phyloP scores from a whole-genome alignment of 53 echinoderm and acorn worm genomes.

The Apostichopus leukothele region DNA sequence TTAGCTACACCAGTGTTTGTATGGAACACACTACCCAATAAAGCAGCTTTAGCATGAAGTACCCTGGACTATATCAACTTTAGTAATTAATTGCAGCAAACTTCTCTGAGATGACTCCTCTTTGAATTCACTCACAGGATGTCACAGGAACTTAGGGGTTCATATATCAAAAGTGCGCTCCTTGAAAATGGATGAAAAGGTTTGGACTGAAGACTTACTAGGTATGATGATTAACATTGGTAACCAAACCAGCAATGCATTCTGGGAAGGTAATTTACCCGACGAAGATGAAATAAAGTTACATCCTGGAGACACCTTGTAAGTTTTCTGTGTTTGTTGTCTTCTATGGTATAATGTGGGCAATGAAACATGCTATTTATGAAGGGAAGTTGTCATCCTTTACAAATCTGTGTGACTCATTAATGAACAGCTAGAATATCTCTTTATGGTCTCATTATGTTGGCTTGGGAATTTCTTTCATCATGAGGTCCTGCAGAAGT shows the following conservation, averaged over 20 bases:
- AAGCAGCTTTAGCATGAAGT: background rate
- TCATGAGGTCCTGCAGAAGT: too few relatives aligned
- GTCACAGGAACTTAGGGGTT: conserved; percentile 83
- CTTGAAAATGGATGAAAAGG: conserved; percentile 89
- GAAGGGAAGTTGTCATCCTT: too few relatives aligned
- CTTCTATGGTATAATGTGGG: too few relatives aligned
- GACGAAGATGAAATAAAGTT: conserved; percentile 62
- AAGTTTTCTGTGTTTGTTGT: conserved; percentile 45
- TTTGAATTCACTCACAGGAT: conserved; percentile 50
- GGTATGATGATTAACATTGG: conserved; percentile 77
- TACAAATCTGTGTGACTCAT: too few relatives aligned
- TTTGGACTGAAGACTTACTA: conserved; percentile 70
- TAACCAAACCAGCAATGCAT: conserved; percentile 67
- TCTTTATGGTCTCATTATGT: too few relatives aligned
- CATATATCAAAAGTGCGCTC: conserved; percentile 93
- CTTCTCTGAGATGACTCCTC: too few relatives aligned
- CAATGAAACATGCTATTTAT: too few relatives aligned
- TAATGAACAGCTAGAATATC: too few relatives aligned
- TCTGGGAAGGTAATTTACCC: conserved; percentile 74
- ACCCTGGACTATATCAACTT: background rate
- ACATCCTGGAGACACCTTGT: conserved; percentile 80
- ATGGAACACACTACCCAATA: background rate
- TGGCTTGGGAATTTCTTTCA: too few relatives aligned
- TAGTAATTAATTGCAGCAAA: background rate
- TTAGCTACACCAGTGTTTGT: too few relatives aligned